These are phyloP conservation scores for Gorsachius magnificus DNA, from an alignment of 2,797 vertebrate species.

Conservation along the genomic window DNA sequence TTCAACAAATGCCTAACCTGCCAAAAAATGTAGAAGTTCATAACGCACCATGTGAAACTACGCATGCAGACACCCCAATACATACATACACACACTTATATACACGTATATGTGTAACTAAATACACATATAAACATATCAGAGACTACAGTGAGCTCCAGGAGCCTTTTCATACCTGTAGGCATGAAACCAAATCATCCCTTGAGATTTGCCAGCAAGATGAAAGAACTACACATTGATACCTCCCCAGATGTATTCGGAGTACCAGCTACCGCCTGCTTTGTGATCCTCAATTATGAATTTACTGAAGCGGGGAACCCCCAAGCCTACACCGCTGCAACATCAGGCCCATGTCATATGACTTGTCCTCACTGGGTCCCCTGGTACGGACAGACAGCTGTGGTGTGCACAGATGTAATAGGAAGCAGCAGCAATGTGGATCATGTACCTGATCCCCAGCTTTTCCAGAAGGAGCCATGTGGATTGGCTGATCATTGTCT, in stretches of 20 bases:
- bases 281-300: neutral
- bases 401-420: neutral
- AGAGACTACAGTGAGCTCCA: neutral
- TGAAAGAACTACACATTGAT: neutral
- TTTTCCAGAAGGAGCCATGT: constrained; percentile 61
- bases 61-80: too few relatives aligned
- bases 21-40: neutral
- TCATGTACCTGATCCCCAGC: constrained; percentile 55
- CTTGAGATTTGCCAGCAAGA: neutral
- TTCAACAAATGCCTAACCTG: constrained; percentile 65
- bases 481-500: constrained; percentile 64
- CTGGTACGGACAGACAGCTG: neutral
- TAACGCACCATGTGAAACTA: rapidly evolving
- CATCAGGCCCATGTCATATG: rapidly evolving
- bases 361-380: neutral
- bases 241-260: neutral
- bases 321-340: neutral
- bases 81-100: neutral
- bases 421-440: neutral
- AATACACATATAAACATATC: rapidly evolving
- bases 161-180: neutral
- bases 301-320: neutral
- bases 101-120: rapidly evolving
- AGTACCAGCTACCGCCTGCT: neutral
- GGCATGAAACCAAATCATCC: rapidly evolving